Conservation (phyloP, 2,113 vertebrate species). For the Crotalus tigris region DNA sequence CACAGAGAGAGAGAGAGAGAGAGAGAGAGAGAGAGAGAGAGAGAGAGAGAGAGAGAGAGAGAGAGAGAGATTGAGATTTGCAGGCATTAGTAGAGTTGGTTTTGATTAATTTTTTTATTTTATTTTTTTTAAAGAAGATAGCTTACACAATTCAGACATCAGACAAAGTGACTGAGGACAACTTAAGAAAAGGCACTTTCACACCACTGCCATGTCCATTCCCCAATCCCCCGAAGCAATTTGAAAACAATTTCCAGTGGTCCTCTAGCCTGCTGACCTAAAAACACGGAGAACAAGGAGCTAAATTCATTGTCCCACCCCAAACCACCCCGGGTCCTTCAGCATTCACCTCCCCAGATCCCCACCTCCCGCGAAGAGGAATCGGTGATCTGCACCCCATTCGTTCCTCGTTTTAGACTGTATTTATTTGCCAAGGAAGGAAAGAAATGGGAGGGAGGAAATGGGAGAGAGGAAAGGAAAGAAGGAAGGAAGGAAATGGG, state of each 20-base stretch:
- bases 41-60: no score
- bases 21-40: no score
- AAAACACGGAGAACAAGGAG: neutral
- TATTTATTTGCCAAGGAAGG: neutral
- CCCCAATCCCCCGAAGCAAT: neutral
- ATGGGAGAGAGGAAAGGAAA: neutral
- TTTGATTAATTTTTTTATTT: conserved; percentile 9
- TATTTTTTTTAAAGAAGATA: neutral
- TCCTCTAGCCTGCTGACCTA: neutral
- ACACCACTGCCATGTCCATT: neutral
- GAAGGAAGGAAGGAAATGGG: no score
- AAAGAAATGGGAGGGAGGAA: neutral
- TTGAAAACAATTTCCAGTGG: neutral
- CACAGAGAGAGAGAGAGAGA: no score
- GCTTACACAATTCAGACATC: neutral
- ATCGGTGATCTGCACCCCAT: neutral
- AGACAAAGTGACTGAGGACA: neutral
- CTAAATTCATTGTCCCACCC: neutral
- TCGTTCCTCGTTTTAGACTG: neutral
- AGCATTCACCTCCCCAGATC: neutral
- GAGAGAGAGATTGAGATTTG: conserved; percentile 20
- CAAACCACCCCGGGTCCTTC: neutral
- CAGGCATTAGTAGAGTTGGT: conserved; percentile 21
- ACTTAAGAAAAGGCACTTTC: neutral
- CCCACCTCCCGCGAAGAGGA: neutral